Base-by-base conservation (phyloP, 2,797 vertebrate species). In the Ptychadena robeensis region DNA sequence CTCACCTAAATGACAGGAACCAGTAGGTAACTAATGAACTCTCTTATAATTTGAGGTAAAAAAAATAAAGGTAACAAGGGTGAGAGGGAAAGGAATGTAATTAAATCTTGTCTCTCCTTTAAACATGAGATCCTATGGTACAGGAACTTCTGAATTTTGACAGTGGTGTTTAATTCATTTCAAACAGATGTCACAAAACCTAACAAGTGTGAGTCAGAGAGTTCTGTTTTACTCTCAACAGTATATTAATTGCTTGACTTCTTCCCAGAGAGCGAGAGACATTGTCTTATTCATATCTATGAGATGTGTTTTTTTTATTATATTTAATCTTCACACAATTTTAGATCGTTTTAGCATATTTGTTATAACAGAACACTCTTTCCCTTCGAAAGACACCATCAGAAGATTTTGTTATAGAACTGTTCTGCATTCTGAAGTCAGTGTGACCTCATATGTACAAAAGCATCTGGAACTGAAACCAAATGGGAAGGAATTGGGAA, bases 241-340 rank as follows among this genome's bases (percentile, higher is more conserved):
- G 18, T 53, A 53, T 53, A 11, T 53, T 53, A 53, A 53, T 53
- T 53, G 44, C 44, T 53, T 53, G 44, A 53, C 44, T 53, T 53
- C 44, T 53, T 53, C 44, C 18, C 44, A 22, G 44, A 22, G 18
- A 53, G 44, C 5, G 44, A 22, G 44, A 22, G 44, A 53, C 44
- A 53, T 15, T 53, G 44, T 22, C 15, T n/a, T 53, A 53, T 53
- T 53, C 44, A 61, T 25, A 27, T 25, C 59, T 61, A 12, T n/a
- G 7, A 61, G 59, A 61, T 61, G 27, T 25, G 11, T 3, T 75
- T 64, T 57, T 37, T 38, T 65, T 44, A 65, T 44, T 30, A 9
- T 38, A 5, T 2, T 28, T 63, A 38, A 75, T 38, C 34, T 76
- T 76, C 61, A 65, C 27, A 65, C 28, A n/a, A 30, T 75, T 64